Conservation (phyloP, 2,797 vertebrate species). For the Thalassophryne amazonica region DNA sequence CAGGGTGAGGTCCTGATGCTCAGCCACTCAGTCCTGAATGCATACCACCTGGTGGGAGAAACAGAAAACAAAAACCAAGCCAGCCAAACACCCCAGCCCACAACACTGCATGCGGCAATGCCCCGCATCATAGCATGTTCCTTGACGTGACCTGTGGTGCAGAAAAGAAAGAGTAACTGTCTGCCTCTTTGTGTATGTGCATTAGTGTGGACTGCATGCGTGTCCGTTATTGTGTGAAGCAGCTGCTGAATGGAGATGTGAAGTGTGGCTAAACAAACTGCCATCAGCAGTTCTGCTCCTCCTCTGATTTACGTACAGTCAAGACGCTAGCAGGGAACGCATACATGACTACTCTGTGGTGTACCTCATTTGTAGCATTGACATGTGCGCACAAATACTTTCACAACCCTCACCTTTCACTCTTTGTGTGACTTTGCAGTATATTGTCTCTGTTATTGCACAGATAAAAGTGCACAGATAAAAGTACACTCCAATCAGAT, state of each 20-base stretch:
- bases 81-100: no score
- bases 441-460: neutral
- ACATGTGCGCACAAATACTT: constrained; percentile 23
- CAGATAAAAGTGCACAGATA: neutral
- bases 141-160: no score
- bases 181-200: neutral
- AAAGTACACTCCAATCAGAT: no score
- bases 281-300: constrained; percentile 46
- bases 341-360: constrained; percentile 36
- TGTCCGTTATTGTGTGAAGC: constrained; percentile 45
- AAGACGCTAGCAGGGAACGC: constrained; percentile 61
- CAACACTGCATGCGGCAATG: no score
- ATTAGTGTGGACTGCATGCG: neutral
- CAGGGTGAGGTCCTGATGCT: no score
- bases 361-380: constrained; percentile 18
- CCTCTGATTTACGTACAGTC: constrained; percentile 74
- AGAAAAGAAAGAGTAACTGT: no score
- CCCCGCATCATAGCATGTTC: no score
- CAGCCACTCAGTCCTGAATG: no score
- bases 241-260: constrained; percentile 51
- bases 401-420: constrained; percentile 11
- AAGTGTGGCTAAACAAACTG: constrained; percentile 42
- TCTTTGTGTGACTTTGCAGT: neutral
- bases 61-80: no score
- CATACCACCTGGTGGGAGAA: no score